Conservation (phyloP, 2,113 vertebrate genomes). For the Protomyctophum bolini region DNA sequence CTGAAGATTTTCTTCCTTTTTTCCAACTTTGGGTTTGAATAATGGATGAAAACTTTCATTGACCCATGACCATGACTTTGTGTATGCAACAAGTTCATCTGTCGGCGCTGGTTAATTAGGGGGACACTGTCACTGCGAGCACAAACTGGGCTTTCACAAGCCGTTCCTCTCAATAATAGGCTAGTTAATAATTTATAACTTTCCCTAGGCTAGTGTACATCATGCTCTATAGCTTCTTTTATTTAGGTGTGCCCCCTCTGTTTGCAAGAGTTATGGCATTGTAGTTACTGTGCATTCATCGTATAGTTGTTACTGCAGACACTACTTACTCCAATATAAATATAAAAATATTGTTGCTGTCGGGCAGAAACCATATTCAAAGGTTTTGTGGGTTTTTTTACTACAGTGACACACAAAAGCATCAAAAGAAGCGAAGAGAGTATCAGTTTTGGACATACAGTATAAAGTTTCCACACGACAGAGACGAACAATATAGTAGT, state of each 20-base stretch:
- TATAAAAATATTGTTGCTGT: too few relatives aligned
- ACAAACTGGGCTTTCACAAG: slow-evolving; percentile 45
- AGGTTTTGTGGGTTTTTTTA: too few relatives aligned
- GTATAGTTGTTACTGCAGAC: neutral
- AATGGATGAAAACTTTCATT: slow-evolving; percentile 61
- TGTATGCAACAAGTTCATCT: slow-evolving; percentile 57
- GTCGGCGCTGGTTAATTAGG: slow-evolving; percentile 70
- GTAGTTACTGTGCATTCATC: neutral
- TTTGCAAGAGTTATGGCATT: neutral
- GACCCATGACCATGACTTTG: slow-evolving; percentile 57
- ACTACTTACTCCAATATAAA: neutral
- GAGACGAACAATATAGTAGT: too few relatives aligned
- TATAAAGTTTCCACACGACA: too few relatives aligned
- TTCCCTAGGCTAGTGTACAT: slow-evolving; percentile 28
- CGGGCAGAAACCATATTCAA: too few relatives aligned
- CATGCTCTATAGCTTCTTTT: slow-evolving; percentile 26
- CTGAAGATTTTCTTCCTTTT: slow-evolving; percentile 1
- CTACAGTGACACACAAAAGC: too few relatives aligned
- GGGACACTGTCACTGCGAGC: slow-evolving; percentile 9
- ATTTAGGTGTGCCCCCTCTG: neutral
- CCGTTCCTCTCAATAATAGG: slow-evolving; percentile 46
- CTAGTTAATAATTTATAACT: slow-evolving; percentile 67
- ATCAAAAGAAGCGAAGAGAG: too few relatives aligned
- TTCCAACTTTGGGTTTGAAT: slow-evolving; percentile 47
- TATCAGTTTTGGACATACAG: too few relatives aligned